Base-by-base conservation (phyloP, 1,140 invertebrate genomes). In the Antheraea mylitta region DNA sequence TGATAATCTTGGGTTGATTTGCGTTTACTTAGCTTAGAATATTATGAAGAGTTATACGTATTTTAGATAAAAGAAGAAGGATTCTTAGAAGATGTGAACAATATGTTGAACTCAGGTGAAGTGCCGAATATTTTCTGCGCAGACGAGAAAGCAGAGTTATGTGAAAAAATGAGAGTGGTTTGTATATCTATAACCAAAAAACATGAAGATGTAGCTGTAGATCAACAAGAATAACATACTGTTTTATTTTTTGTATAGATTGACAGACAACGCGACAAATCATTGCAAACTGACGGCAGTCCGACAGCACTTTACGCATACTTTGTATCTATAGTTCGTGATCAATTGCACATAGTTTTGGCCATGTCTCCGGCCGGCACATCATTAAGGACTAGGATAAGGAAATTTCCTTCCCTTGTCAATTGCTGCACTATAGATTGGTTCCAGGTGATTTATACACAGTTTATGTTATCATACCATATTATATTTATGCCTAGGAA, bases 341-440 rank as follows among this genome's bases (percentile, higher is more conserved):
- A 99, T 82, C 98, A 99, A 87, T 92, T 99, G 10, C 98, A 99
- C 84, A 95, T 99, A 67, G 96, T 98, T 0, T 85, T 99, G 36
- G 95, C 97, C 0, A 98, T 99, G 97, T 98, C 97, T 67, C 97
- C 98, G 0, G 98, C 98, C 80, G 98, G 98, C 7, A 95, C 96
- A 69, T 93, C 94, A 13, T 96, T 99, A 87, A 94, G 98, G 70
- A 97, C 96, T 82, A 94, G 97, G 62, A 95, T 99, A 13, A 93
- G 98, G 69, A 99, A 98, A 87, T 99, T 99, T 88, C 98, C 98
- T 0, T 96, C 98, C 0, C 94, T 99, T 36, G 97, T 99, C 22
- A 99, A 99, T 87, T 99, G 98, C 84, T 99, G 98, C 83, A 99
- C 98, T 0, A 99, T 99, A 73, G 97, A 99, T 92, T 99, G 98